A percentile compares a stretch with the other conserved stretches of the same genome.
These are phyloP conservation scores for Diplodus puntazzo DNA, from an alignment of 2,797 vertebrate species.

Conservation along the genomic window DNA sequence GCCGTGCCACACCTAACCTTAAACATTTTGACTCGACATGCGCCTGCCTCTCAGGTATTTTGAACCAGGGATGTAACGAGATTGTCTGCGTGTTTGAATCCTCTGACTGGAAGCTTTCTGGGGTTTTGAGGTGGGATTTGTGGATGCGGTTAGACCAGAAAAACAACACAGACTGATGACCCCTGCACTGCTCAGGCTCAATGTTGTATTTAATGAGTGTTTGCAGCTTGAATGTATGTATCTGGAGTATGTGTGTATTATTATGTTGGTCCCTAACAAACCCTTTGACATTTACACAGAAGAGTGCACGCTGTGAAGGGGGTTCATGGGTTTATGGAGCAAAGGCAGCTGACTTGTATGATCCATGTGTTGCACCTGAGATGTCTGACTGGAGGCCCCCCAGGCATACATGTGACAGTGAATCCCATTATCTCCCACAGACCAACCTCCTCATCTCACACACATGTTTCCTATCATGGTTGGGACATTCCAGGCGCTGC, in stretches of 20 bases:
- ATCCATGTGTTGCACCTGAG: slow-evolving; percentile 50
- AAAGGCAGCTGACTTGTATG: slow-evolving; percentile 33
- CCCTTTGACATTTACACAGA: slow-evolving; percentile 50
- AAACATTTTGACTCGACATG: slow-evolving; percentile 6
- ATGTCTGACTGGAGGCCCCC: slow-evolving; percentile 10
- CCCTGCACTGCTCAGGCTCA: slow-evolving; percentile 36
- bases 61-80: slow-evolving; percentile 38
- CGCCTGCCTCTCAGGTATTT: slow-evolving; percentile 31
- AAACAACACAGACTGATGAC: slow-evolving; percentile 62
- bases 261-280: slow-evolving; percentile 11
- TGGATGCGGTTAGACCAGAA: slow-evolving; percentile 56
- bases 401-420: slow-evolving; percentile 46
- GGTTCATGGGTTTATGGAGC: slow-evolving; percentile 20
- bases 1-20: slow-evolving; percentile 17
- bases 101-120: slow-evolving; percentile 22
- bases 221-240: slow-evolving; percentile 41
- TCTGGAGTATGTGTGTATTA: slow-evolving; percentile 21
- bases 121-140: slow-evolving; percentile 31
- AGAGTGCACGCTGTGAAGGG: slow-evolving; percentile 6
- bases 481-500: slow-evolving; percentile 70
- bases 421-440: slow-evolving; percentile 65
- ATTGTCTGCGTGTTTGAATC: slow-evolving; percentile 38
- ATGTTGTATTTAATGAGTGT: slow-evolving; percentile 45
- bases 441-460: slow-evolving; percentile 61
- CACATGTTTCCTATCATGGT: slow-evolving; percentile 79